phyloP scores from a whole-genome alignment of 2,888 invertebrate genomes.

The Electrophaes corylata region DNA sequence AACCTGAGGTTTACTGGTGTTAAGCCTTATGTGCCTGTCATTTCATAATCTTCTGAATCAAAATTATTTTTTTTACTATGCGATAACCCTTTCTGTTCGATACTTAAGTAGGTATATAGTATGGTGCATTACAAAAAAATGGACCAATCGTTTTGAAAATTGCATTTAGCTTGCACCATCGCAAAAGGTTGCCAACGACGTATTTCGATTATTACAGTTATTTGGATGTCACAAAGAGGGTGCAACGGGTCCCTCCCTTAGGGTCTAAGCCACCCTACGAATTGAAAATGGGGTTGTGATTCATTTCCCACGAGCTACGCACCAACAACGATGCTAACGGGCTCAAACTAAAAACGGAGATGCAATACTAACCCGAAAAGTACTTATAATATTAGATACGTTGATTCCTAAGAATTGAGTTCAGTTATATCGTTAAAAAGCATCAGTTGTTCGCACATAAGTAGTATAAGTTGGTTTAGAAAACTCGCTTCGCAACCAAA shows the following conservation, averaged over 20 bases:
- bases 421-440: not conserved
- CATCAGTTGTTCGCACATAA: no score
- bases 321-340: constrained; percentile 59
- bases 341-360: constrained; percentile 44
- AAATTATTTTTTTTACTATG: no score
- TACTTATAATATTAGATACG: constrained; percentile 12
- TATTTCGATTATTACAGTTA: constrained; percentile 76
- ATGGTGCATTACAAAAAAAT: not conserved
- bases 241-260: constrained; percentile 64
- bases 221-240: constrained; percentile 75
- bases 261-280: constrained; percentile 67
- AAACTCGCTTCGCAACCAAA: constrained; percentile 13
- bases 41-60: no score
- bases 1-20: no score
- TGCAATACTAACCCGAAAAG: constrained; percentile 42
- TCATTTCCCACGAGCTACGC: constrained; percentile 79
- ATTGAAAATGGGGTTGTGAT: constrained; percentile 83
- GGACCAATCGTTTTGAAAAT: constrained; percentile 18
- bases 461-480: not conserved
- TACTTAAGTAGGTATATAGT: no score
- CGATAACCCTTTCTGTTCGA: no score
- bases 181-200: constrained; percentile 56
- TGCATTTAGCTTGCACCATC: constrained; percentile 37
- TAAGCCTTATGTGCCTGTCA: no score
- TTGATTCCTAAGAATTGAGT: not conserved